A percentile compares a stretch with the other conserved stretches of the same genome.
These are phyloP conservation scores for Pontoporia blainvillei DNA, from an alignment of 2,113 vertebrate genomes.

Conservation along the genomic window DNA sequence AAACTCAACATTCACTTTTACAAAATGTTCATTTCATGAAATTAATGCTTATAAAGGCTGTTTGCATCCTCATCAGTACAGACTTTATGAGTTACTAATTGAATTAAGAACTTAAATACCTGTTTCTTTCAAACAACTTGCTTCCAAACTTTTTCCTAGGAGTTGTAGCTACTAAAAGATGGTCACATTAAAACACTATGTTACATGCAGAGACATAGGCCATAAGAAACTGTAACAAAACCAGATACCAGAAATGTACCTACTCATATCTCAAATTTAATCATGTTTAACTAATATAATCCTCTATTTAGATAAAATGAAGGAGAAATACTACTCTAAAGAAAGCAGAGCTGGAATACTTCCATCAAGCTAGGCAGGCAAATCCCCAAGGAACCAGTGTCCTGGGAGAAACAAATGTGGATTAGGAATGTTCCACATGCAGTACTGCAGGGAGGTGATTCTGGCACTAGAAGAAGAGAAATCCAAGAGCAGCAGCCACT, in stretches of 20 bases:
- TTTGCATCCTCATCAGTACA: slow-evolving; percentile 52
- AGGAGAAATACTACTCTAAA: slow-evolving; percentile 46
- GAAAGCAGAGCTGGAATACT: slow-evolving; percentile 59
- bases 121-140: slow-evolving; percentile 55
- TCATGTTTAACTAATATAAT: slow-evolving; percentile 33
- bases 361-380: slow-evolving; percentile 45
- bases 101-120: slow-evolving; percentile 60
- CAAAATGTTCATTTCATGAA: slow-evolving; percentile 62
- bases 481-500: not conserved
- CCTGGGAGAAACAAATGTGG: not conserved
- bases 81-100: slow-evolving; percentile 69
- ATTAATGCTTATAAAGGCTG: slow-evolving; percentile 49
- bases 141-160: slow-evolving; percentile 29
- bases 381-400: slow-evolving; percentile 9
- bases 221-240: slow-evolving; percentile 39
- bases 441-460: not conserved
- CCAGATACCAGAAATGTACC: slow-evolving; percentile 10
- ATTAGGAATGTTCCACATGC: not conserved
- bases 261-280: not conserved
- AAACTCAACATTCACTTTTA: slow-evolving; percentile 69
- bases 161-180: slow-evolving; percentile 53
- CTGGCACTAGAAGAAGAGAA: not conserved
- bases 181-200: not conserved
- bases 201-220: not conserved
- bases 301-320: slow-evolving; percentile 45